phyloP scores from a whole-genome alignment of 2,888 invertebrate genomes.

The Erebia aethiops region DNA sequence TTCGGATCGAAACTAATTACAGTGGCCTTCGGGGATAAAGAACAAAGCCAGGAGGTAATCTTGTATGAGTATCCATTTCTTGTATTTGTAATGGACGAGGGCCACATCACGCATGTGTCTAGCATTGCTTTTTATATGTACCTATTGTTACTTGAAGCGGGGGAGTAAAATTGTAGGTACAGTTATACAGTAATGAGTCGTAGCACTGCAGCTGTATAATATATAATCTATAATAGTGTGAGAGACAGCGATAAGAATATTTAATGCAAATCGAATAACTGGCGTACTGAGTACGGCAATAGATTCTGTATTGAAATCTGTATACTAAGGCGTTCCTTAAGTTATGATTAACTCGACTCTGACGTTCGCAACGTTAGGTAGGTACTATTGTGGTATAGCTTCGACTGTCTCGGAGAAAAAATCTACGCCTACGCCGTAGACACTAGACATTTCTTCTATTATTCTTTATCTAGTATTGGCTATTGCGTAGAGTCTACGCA shows the following conservation, averaged over 20 bases:
- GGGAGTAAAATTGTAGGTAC: conserved; percentile 58
- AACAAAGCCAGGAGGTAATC: conserved; percentile 58
- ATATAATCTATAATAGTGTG: conserved; percentile 37
- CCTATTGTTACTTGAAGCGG: conserved; percentile 60
- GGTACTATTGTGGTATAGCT: too few species aligned
- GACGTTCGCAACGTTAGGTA: too few species aligned
- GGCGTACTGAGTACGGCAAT: background rate
- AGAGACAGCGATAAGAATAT: conserved; percentile 1
- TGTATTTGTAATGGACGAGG: conserved; percentile 30
- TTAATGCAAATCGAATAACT: background rate
- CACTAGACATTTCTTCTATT: too few species aligned
- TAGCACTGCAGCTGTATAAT: conserved; percentile 52
- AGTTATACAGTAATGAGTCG: conserved; percentile 56
- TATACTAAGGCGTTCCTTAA: too few species aligned
- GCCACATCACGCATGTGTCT: background rate
- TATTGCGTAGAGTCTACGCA: too few species aligned
- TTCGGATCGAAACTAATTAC: conserved; percentile 51
- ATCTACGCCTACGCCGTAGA: too few species aligned
- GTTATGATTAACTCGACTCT: too few species aligned
- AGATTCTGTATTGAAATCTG: too few species aligned
- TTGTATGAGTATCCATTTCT: conserved; percentile 43
- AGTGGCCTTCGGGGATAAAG: conserved; percentile 50
- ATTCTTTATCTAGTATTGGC: too few species aligned
- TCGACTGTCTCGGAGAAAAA: too few species aligned
- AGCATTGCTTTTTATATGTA: conserved; percentile 41